Evolutionary conservation across 2,113 vertebrate genomes (phyloP), one percentile per base, ranked within the genome.

Genomic region (Coreoperca whiteheadi): DNA sequence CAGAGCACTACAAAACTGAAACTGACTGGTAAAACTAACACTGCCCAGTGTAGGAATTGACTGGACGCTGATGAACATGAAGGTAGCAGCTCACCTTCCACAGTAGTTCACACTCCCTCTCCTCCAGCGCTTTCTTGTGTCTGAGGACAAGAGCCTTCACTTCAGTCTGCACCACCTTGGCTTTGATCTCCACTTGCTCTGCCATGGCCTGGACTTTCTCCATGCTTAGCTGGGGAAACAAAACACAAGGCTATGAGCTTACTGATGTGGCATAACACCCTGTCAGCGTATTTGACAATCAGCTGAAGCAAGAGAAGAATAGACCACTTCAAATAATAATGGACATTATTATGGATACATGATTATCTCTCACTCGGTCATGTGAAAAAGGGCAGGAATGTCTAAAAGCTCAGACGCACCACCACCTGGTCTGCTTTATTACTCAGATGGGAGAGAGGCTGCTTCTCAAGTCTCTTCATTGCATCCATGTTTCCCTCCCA

Each of bases 131-230:
- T 87, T 99, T 99, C 94, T 97, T 98, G 41, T 99, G 97, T 72
- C 97, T 93, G 0, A 97, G 96, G 0, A 98, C 97, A 34, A 99
- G 97, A 0, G 97, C 97, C 89, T 99, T 99, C 82, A 99, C 98
- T 93, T 99, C 98, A 3, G 97, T 96, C 92, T 99, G 98, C 3
- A 99, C 97, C 91, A 99, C 96, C 92, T 99, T 98, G 0, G 98
- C 97, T 89, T 99, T 99, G 95, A 99, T 97, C 93, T 99, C 98
- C 68, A 99, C 98, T 90, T 99, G 98, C 83, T 99, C 98, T 1
- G 97, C 98, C 92, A 99, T 97, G n/a, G 98, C 96, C 94, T 99
- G 97, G 68, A 97, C 97, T 84, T 99, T 98, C 86, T 99, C 98
- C 86, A 99, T 98, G 91, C 98, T 99, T 82, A 98, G 94, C 98